Base-by-base conservation (phyloP, 2,113 vertebrate species). In the Hylia prasina region DNA sequence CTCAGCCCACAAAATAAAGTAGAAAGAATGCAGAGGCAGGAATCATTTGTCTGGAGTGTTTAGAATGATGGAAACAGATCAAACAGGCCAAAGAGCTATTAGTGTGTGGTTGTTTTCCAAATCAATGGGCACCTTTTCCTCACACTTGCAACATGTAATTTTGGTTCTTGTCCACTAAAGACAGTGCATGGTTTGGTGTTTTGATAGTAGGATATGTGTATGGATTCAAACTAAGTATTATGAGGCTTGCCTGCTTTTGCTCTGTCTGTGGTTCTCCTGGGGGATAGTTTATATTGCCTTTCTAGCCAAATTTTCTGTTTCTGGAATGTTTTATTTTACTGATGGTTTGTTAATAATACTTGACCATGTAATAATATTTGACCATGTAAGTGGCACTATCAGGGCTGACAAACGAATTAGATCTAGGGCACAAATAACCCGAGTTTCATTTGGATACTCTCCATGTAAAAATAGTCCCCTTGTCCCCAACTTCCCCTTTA, bases 101-200 rank as follows among this genome's bases (percentile, higher is more conserved):
- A 7, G 58, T 15, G 28, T 21, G 22, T 5, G 10, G 50, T 19
- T 8, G 2, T 69, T 69, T 82, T 47, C 18, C 24, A 44, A 1
- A 1, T 54, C 25, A 56, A 2, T 45, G 1, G 20, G 79, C 5
- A 13, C 21, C 10, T 68, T 39, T 76, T 58, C 9, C 4, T 84
- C 33, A 11, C 16, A 4, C 5, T 31, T 27, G 20, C 0, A 18
- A 9, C 0, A 2, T 7, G 6, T 15, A 4, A 6, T 24, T 88
- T 61, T 30, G 17, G 21, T 71, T 88, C 39, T 56, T 58, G 25
- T 39, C 17, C 6, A 8, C 25, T 58, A 8, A 33, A 57, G 10
- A 12, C 11, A 18, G 20, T 5, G 2, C 19, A 21, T 40, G 31
- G 14, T 33, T 94, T 64, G 18, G 5, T 77, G 15, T 72, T 87